Base-by-base conservation (phyloP, 2,113 vertebrate species). In the Gadus macrocephalus region DNA sequence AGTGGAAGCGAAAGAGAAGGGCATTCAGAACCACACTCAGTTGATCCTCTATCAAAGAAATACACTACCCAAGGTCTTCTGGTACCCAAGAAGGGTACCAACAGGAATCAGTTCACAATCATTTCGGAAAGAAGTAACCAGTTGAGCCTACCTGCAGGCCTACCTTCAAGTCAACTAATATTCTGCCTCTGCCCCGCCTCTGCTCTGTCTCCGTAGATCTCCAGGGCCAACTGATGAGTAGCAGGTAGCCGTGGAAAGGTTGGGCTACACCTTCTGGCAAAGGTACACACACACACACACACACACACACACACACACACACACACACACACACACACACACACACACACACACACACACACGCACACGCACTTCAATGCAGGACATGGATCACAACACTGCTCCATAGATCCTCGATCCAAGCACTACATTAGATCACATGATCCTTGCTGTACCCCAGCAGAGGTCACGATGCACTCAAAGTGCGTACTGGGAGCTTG, bases 211-310 rank as follows among this genome's bases (percentile, higher is more conserved):
- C 31, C 77, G 53, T 56, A 78, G 82, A 63, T 83, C 77, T 76
- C 71, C 69, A 49, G 67, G 69, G 74, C 70, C 31, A 68, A 72
- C 83, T 71, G 72, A 87, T 83, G 85, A 86, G 70, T 73, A 73
- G 74, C 72, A 88, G 75, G 66, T 70, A 70, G 9, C 60, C 60
- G 42, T 17, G 65, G 60, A 59, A n/a, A 28, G 68, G 64, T 77
- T 78, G 73, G 77, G 53, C 72, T 53, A 69, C 76, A 74, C 67
- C 49, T 19, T 83, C 72, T 74, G 67, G 71, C 75, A 70, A 60
- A 89, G 88, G 88, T 91, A 84, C 88, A 81, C 74, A 80, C 88
- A 83, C 75, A 81, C 72, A 27, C 22, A n/a, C 59, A 19, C 72
- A 15, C 6, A 7, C 31, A 1, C 17, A 67, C 68, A 53, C 72